phyloP scores from a whole-genome alignment of 2,113 vertebrate genomes.

The Gobius niger region DNA sequence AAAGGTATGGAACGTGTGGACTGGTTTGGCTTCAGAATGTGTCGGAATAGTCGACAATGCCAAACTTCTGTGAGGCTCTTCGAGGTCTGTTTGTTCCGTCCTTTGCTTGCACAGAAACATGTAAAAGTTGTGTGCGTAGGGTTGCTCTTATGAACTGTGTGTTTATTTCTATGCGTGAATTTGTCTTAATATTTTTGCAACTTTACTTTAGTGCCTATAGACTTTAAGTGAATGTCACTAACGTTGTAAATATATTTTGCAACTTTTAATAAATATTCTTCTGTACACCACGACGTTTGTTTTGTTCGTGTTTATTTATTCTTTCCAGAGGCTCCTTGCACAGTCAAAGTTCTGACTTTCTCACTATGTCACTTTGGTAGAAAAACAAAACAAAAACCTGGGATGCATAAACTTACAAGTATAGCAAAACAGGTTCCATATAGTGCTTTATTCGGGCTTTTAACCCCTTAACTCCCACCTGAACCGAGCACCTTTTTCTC shows the following conservation, averaged over 20 bases:
- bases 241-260: conserved; percentile 39
- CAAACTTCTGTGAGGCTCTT: conserved; percentile 34
- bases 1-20: background rate
- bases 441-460: too few relatives aligned
- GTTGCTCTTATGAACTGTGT: conserved; percentile 35
- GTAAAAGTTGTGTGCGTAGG: conserved; percentile 44
- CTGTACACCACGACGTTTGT: background rate
- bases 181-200: background rate
- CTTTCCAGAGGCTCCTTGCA: too few relatives aligned
- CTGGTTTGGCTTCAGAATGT: conserved; percentile 15
- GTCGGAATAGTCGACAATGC: conserved; percentile 32
- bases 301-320: background rate
- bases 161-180: conserved; percentile 49
- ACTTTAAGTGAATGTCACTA: conserved; percentile 45
- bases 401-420: too few relatives aligned
- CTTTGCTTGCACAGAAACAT: conserved; percentile 57
- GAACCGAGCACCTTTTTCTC: too few relatives aligned
- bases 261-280: background rate
- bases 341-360: too few relatives aligned
- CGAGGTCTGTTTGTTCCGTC: conserved; percentile 1
- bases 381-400: too few relatives aligned
- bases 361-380: too few relatives aligned
- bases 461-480: too few relatives aligned
- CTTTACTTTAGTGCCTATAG: conserved; percentile 52
- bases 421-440: too few relatives aligned